phyloP scores from a whole-genome alignment of 1,140 invertebrate genomes.

The Aphaenogaster rudis region DNA sequence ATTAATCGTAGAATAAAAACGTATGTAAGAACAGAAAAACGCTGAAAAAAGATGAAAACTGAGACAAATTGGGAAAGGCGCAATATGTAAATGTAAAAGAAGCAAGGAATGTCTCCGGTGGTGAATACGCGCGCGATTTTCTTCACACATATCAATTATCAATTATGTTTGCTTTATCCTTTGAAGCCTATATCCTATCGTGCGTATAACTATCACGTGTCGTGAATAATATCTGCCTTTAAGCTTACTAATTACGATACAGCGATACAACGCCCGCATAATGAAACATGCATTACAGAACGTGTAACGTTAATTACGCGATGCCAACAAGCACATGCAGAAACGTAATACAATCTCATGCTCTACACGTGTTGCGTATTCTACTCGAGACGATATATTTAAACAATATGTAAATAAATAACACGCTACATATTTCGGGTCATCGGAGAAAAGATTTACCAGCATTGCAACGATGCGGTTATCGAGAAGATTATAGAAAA shows the following conservation, averaged over 20 bases:
- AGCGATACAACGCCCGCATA: constrained; percentile 57
- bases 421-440: constrained; percentile 10
- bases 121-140: neutral
- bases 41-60: neutral
- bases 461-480: neutral
- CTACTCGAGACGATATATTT: constrained; percentile 48
- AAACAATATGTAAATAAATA: constrained; percentile 54
- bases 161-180: constrained; percentile 27
- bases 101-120: neutral
- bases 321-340: constrained; percentile 41
- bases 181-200: constrained; percentile 30
- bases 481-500: constrained; percentile 38
- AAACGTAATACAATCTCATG: constrained; percentile 38
- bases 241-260: constrained; percentile 61
- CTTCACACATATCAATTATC: neutral
- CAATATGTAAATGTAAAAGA: neutral
- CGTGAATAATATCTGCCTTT: constrained; percentile 63
- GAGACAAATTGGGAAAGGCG: neutral
- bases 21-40: neutral
- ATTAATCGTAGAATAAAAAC: neutral
- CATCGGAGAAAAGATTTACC: constrained; percentile 26
- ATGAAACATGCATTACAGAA: constrained; percentile 58
- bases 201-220: constrained; percentile 48
- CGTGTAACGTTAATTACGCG: constrained; percentile 62
- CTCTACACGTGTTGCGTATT: constrained; percentile 39